phyloP scores from a whole-genome alignment of 2,797 vertebrate species.

The Masticophis lateralis region DNA sequence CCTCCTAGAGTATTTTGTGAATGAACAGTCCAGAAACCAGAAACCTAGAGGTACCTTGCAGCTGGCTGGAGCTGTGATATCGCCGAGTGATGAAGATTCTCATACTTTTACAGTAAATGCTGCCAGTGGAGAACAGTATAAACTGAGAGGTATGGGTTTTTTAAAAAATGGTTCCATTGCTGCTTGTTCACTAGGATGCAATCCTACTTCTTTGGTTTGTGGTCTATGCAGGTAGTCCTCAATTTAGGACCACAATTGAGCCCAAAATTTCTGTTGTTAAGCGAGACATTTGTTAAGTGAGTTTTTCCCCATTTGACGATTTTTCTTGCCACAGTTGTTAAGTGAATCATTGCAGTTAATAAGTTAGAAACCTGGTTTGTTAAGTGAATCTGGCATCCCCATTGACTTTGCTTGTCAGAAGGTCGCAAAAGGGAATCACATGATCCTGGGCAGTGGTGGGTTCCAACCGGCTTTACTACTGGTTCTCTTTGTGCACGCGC shows the following conservation, averaged over 20 bases:
- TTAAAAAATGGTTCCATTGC: not conserved
- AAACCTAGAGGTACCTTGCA: conserved; percentile 93
- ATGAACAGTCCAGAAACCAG: conserved; percentile 89
- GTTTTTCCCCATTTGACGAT: not conserved
- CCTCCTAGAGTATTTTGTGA: conserved; percentile 95
- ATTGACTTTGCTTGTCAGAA: not conserved
- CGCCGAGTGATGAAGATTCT: conserved; percentile 96
- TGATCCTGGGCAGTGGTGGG: no score
- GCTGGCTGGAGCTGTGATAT: conserved; percentile 94
- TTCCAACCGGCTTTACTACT: no score
- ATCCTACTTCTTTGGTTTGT: conserved; percentile 30
- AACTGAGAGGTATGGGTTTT: conserved; percentile 85
- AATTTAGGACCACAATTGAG: no score
- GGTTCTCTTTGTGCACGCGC: no score
- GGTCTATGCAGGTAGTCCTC: not conserved
- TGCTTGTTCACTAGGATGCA: conserved; percentile 50
- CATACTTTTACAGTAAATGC: conserved; percentile 98
- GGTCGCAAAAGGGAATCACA: not conserved
- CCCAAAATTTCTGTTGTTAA: not conserved
- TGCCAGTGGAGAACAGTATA: conserved; percentile 97
- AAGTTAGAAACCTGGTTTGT: no score
- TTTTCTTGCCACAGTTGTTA: not conserved
- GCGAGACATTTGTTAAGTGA: not conserved
- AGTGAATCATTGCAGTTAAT: not conserved
- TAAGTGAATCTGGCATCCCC: not conserved